Evolutionary conservation across 2,797 vertebrate species (phyloP).

Genomic region (Kryptopterus vitreolus): DNA sequence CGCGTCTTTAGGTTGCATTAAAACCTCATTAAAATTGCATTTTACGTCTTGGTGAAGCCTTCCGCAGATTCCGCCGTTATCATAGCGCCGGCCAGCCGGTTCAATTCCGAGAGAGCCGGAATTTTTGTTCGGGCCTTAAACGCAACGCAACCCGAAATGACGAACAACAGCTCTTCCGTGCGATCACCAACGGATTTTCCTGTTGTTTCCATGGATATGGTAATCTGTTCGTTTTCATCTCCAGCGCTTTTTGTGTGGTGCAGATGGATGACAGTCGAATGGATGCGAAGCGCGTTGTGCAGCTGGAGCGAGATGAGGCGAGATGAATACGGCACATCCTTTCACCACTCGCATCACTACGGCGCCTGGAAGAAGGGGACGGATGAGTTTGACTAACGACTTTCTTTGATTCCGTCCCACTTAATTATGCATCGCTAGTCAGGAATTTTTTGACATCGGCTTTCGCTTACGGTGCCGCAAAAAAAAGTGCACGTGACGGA

Average conservation of each 20-base stretch:
- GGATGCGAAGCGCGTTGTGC: slow-evolving; percentile 20
- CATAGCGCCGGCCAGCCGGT: slow-evolving; percentile 34
- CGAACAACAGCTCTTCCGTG: slow-evolving; percentile 16
- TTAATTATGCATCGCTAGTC: slow-evolving; percentile 62
- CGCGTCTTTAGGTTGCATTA: slow-evolving; percentile 55
- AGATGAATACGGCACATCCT: slow-evolving; percentile 27
- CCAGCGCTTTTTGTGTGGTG: slow-evolving; percentile 13
- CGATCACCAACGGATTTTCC: slow-evolving; percentile 36
- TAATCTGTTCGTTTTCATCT: slow-evolving; percentile 27
- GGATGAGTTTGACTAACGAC: slow-evolving; percentile 61
- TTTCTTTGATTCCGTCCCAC: slow-evolving; percentile 53
- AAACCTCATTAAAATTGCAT: slow-evolving; percentile 57
- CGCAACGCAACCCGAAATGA: slow-evolving; percentile 28
- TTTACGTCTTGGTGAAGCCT: slow-evolving; percentile 55
- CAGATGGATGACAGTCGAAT: slow-evolving; percentile 32
- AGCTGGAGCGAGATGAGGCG: slow-evolving; percentile 2
- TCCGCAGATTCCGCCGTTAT: slow-evolving; percentile 42
- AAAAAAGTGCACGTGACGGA: slow-evolving; percentile 58
- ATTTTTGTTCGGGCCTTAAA: slow-evolving; percentile 40
- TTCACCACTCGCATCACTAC: slow-evolving; percentile 7
- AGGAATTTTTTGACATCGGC: slow-evolving; percentile 57
- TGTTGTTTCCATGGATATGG: slow-evolving; percentile 42
- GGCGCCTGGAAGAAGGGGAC: neutral
- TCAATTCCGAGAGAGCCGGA: slow-evolving; percentile 45
- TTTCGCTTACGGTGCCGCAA: slow-evolving; percentile 55